Percentiles rank a stretch among this genome's conserved stretches.
phyloP scores from a whole-genome alignment of 2,113 vertebrate genomes.

The Lamprotornis superbus region DNA sequence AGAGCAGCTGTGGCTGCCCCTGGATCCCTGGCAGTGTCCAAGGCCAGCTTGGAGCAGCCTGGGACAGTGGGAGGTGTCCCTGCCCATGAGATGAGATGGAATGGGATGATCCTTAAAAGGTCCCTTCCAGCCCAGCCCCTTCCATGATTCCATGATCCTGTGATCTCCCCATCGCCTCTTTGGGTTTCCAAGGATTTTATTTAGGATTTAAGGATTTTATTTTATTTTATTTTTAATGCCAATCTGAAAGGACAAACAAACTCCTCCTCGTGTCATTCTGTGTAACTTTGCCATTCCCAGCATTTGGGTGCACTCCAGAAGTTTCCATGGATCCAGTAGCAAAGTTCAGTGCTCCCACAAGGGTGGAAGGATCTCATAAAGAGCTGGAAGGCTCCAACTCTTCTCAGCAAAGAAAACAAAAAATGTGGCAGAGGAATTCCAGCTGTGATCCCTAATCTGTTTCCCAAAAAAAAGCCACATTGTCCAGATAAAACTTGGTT shows the following conservation, averaged over 20 bases:
- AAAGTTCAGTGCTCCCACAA: neutral
- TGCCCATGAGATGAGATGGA: neutral
- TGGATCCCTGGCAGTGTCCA: neutral
- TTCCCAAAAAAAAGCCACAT: neutral
- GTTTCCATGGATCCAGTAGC: neutral
- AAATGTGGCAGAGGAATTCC: neutral
- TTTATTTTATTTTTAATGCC: conserved; percentile 47
- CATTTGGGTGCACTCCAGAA: neutral
- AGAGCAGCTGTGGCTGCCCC: neutral
- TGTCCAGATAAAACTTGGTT: neutral
- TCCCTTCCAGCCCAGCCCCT: neutral
- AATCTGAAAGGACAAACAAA: conserved; percentile 1
- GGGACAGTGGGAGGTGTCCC: accelerated
- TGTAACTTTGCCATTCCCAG: neutral
- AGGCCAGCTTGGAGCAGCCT: accelerated
- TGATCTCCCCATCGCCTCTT: conserved; percentile 50
- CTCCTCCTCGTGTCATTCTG: neutral
- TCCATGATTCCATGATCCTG: neutral
- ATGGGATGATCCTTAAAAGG: accelerated
- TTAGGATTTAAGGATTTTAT: neutral
- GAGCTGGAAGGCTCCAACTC: neutral
- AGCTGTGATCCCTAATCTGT: accelerated
- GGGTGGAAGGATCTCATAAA: neutral
- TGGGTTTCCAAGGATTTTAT: conserved; percentile 72
- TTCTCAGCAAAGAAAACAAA: neutral